Evolutionary conservation across 1,140 invertebrate genomes (phyloP).

Genomic region (Littorina saxatilis): DNA sequence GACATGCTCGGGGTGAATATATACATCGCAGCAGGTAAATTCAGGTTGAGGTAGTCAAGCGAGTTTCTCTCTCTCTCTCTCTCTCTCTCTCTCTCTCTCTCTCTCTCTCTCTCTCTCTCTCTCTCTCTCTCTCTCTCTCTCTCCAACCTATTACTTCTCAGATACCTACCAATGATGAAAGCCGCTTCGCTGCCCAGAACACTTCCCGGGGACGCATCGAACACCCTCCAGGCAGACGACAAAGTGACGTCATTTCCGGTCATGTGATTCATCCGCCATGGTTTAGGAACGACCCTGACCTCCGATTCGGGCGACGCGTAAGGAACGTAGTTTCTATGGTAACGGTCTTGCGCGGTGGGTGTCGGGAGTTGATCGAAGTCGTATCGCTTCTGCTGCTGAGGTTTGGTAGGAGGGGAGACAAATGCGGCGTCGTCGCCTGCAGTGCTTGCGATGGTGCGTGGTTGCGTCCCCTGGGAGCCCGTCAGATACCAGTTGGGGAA

Average conservation of each 20-base stretch:
- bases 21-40: too few relatives aligned
- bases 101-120: background rate
- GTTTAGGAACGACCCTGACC: background rate
- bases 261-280: background rate
- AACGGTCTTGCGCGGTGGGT: conserved; percentile 27
- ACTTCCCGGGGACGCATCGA: background rate
- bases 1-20: too few relatives aligned
- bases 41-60: too few relatives aligned
- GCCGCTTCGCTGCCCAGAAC: conserved; percentile 4
- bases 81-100: conserved; percentile 8
- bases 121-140: background rate
- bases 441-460: conserved; percentile 49
- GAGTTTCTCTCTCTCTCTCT: too few relatives aligned
- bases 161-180: conserved; percentile 25
- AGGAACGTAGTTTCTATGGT: conserved; percentile 7
- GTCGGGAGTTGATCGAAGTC: conserved; percentile 39
- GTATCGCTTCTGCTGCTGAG: conserved; percentile 62
- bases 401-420: conserved; percentile 49
- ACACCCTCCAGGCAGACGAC: background rate
- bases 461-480: conserved; percentile 28
- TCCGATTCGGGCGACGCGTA: background rate
- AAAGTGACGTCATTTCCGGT: background rate
- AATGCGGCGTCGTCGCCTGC: conserved; percentile 50
- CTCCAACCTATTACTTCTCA: background rate
- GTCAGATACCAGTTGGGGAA: conserved; percentile 66